Base-by-base conservation (phyloP, 1,140 invertebrate genomes). In the Drosophila nebulosa region DNA sequence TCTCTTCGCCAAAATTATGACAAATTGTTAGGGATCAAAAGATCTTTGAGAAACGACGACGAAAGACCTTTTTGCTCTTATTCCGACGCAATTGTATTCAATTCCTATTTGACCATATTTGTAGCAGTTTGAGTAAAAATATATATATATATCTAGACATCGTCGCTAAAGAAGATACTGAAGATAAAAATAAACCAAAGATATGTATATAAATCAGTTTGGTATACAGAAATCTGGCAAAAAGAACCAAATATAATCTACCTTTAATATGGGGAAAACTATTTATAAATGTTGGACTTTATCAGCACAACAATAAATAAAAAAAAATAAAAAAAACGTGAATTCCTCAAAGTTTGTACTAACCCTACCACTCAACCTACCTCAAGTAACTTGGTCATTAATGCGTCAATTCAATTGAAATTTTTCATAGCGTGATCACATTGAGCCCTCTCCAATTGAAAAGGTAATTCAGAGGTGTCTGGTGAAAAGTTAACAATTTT, bases 21-120 rank as follows among this genome's bases (percentile, higher is more conserved):
- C 39, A 68, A 62, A 68, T 74, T 51, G 56, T 18, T 51, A 36
- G 66, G 30, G 30, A 10, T 32, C 30, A 32, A 32, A 32, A 32
- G 30, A 12, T 32, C 30, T 32, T 32, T 3, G 10, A 32, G 10
- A 2, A 12, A 12, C 10, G 30, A 10, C 35, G 5, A 10, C 51
- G 22, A 27, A 21, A 35, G 16, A 21, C 6, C 6, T 16, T 14
- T 51, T 18, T 57, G 22, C n/a, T n/a, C n/a, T n/a, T 52, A 35
- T 78, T 30, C 52, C 50, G 56, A 53, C 59, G 71, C 62, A 85
- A 84, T 79, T 84, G 64, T 1, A 69, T 66, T n/a, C 64, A 56
- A 69, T 85, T 69, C 16, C 61, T 52, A 50, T 56, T 42, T 58
- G 69, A 63, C 52, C 61, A 57, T 50, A 60, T 65, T 59, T 55